These are phyloP conservation scores for Eupithecia pulchellata DNA, from an alignment of 2,888 invertebrate species.

Conservation along the genomic window DNA sequence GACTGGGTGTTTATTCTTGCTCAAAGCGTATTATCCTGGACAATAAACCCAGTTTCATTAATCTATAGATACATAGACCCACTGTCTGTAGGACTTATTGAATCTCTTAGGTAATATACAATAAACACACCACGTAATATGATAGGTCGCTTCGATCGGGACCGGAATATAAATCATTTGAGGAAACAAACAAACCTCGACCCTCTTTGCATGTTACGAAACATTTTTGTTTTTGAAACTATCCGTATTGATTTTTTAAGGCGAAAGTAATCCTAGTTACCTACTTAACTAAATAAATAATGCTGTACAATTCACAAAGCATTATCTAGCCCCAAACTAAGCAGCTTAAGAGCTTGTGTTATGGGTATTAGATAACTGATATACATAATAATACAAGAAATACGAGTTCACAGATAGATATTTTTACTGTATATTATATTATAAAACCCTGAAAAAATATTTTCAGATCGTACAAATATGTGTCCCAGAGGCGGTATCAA, in stretches of 20 bases:
- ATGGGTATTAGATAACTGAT: too few species aligned
- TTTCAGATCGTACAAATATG: too few species aligned
- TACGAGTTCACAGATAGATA: too few species aligned
- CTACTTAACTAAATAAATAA: too few species aligned
- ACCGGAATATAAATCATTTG: conserved; percentile 69
- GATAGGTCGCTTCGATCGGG: conserved; percentile 62
- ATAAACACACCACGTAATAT: conserved; percentile 73
- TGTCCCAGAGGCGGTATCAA: too few species aligned
- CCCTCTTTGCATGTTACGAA: conserved; percentile 75
- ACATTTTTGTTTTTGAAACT: conserved; percentile 38
- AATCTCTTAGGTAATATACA: conserved; percentile 74
- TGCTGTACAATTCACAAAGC: too few species aligned
- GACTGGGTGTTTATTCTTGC: conserved; percentile 8
- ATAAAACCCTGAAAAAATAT: too few species aligned
- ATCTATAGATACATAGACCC: conserved; percentile 14
- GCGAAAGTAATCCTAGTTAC: neutral
- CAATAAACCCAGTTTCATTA: conserved; percentile 30
- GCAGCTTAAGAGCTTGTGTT: too few species aligned
- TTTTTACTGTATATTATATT: too few species aligned
- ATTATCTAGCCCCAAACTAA: too few species aligned
- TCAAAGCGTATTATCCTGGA: conserved; percentile 27
- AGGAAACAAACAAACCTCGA: conserved; percentile 80
- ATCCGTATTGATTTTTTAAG: neutral
- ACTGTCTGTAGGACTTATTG: neutral
- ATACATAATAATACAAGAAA: too few species aligned